phyloP scores from a whole-genome alignment of 2,888 invertebrate genomes.

The Sepiola atlantica region DNA sequence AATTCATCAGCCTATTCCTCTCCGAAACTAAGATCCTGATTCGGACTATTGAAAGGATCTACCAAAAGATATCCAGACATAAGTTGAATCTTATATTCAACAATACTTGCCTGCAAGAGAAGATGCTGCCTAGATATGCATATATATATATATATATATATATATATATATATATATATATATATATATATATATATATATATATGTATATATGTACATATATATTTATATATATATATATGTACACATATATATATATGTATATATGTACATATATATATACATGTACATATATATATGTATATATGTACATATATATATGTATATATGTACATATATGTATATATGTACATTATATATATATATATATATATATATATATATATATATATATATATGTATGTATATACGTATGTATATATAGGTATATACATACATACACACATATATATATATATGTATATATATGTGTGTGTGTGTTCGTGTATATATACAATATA shows the following conservation, averaged over 20 bases:
- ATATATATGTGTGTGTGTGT: not conserved
- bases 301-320: not conserved
- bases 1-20: too few species aligned
- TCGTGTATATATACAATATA: not conserved
- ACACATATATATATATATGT: not conserved
- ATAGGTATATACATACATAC: not conserved
- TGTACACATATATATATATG: not conserved
- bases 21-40: too few species aligned
- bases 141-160: not conserved
- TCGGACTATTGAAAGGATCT: too few species aligned
- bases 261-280: not conserved
- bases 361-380: not conserved
- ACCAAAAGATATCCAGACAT: too few species aligned
- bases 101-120: too few species aligned
- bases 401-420: not conserved
- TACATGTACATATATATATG: not conserved
- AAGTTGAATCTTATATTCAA: too few species aligned
- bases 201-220: not conserved
- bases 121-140: too few species aligned
- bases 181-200: not conserved
- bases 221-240: not conserved
- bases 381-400: conserved; percentile 34
- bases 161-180: conserved; percentile 2
- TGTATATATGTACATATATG: not conserved
- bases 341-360: not conserved